Evolutionary conservation across 2,888 invertebrate genomes (phyloP), one percentile per base, ranked within the genome.

Genomic region (Polydrusus pterygomalis): DNA sequence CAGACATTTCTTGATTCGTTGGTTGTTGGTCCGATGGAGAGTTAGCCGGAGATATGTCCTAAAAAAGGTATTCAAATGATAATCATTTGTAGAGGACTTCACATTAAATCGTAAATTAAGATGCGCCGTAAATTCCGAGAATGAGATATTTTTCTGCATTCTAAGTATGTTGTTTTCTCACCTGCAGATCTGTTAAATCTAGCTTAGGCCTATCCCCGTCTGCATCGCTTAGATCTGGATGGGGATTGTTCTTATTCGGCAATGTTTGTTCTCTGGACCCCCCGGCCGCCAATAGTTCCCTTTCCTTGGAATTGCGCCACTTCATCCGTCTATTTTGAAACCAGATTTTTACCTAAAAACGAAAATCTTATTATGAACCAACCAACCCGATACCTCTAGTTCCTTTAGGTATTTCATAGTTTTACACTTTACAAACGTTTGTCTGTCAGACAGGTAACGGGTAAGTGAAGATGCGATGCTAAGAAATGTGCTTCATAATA

Each of bases 311-410:
- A 88, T 99, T 99, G 70, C 99, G 92, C 98, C 98, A 98, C 88
- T 97, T 99, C 98, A 99, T 99, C 70, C 98, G 93, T 0, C 98
- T 93, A 87, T 99, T 99, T 91, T 99, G 98, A 88, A 99, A 99
- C 94, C 95, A 95, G 77, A 95, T 95, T 87, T 95, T 95, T 74
- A 95, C 95, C 95, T 95, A 88, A 5, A 78, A 80, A 43, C 56
- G 71, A 75, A 51, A 20, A 54, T 38, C 0, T 63, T 56, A 13
- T 11, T 11, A 25, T 7, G 56, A 15, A 20, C 2, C 30, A 38
- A 34, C 6, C 25, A 25, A 25, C 25, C 25, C 5, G 25, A n/a
- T n/a, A n/a, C n/a, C n/a, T n/a, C n/a, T n/a, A n/a, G n/a, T n/a
- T n/a, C n/a, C n/a, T n/a, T n/a, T n/a, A n/a, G n/a, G n/a, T n/a